phyloP scores from a whole-genome alignment of 2,113 vertebrate genomes.

The Calcarius ornatus region DNA sequence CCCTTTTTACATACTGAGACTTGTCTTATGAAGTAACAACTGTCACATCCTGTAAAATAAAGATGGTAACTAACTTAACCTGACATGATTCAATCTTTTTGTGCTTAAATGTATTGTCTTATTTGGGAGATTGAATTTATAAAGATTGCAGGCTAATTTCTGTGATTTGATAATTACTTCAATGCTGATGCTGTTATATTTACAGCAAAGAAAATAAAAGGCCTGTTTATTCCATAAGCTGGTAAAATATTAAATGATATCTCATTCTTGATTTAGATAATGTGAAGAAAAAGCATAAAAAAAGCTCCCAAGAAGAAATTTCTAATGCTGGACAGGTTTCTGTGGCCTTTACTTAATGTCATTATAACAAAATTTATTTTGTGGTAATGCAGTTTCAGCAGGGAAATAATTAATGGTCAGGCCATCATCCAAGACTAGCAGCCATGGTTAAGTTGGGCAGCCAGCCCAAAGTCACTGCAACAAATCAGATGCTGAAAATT shows the following conservation, averaged over 20 bases:
- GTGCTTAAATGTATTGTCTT: background rate
- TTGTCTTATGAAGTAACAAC: background rate
- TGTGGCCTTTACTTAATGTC: slow-evolving; percentile 26
- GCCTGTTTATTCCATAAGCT: background rate
- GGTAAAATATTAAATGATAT: slow-evolving; percentile 8
- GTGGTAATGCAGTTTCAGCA: slow-evolving; percentile 54
- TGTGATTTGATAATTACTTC: slow-evolving; percentile 25
- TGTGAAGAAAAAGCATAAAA: background rate
- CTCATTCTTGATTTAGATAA: slow-evolving; percentile 11
- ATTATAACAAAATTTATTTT: slow-evolving; percentile 41
- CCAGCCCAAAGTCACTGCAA: slow-evolving; percentile 10
- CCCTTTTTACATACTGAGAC: background rate
- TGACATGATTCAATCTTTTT: background rate
- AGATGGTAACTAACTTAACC: background rate
- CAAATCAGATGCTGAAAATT: slow-evolving; percentile 32
- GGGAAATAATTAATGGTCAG: slow-evolving; percentile 39
- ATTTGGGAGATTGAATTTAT: background rate
- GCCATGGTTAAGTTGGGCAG: background rate
- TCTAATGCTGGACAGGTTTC: slow-evolving; percentile 4
- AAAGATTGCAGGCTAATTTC: background rate
- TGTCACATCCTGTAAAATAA: background rate
- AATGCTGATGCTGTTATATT: slow-evolving; percentile 6
- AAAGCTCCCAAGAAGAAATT: background rate
- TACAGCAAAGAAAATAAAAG: background rate
- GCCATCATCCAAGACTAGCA: slow-evolving; percentile 19